Evolutionary conservation across 2,113 vertebrate species (phyloP).

Genomic region (Spilogale gracilis): DNA sequence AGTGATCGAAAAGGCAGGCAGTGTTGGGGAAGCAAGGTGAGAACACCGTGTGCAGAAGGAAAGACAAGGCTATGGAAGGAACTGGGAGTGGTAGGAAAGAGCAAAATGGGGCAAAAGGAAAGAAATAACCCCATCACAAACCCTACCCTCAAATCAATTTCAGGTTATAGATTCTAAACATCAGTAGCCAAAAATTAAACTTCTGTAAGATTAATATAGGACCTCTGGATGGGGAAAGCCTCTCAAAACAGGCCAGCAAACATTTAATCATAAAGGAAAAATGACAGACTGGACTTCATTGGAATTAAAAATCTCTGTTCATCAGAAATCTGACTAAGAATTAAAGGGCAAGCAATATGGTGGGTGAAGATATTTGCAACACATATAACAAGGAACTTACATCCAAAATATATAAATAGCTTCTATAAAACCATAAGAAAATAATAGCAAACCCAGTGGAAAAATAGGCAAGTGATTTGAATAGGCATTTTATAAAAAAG

Average conservation of each 20-base stretch:
- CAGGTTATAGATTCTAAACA: neutral
- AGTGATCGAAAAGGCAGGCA: neutral
- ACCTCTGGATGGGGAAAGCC: neutral
- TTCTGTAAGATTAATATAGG: neutral
- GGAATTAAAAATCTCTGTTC: neutral
- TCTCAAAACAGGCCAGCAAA: neutral
- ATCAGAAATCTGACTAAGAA: neutral
- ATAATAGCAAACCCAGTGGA: neutral
- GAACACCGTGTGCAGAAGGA: neutral
- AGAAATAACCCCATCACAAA: neutral
- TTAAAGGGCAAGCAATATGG: neutral
- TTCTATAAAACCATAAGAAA: neutral
- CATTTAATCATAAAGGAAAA: neutral
- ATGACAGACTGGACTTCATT: neutral
- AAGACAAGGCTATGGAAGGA: neutral
- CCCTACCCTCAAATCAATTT: neutral
- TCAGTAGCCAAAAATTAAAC: neutral
- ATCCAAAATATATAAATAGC: neutral
- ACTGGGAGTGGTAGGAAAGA: neutral
- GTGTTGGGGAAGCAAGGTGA: neutral
- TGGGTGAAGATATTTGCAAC: neutral
- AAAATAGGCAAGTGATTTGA: constrained; percentile 32
- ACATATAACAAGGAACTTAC: neutral
- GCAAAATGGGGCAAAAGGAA: neutral
- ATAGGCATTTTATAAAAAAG: neutral